Conservation (phyloP, 2,797 vertebrate genomes). For the Notamacropus eugenii region DNA sequence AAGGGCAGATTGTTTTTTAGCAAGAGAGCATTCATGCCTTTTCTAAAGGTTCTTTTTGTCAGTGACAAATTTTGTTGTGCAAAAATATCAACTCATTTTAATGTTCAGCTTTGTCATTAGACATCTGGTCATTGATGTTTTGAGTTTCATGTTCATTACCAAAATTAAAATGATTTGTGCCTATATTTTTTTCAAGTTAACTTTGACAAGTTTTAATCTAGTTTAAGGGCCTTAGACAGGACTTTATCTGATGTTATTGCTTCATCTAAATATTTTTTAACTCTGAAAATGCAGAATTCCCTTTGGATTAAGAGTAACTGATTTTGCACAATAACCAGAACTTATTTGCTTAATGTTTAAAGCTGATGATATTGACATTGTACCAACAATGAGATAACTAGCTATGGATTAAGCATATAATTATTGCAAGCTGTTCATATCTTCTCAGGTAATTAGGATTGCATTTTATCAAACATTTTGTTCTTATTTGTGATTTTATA, state of each 20-base stretch:
- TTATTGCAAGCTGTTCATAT: background rate
- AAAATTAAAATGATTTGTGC: conserved; percentile 12
- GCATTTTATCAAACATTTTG: background rate
- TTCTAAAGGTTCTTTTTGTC: background rate
- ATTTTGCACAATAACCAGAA: background rate
- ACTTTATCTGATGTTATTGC: background rate
- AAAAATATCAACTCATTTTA: background rate
- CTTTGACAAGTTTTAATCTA: background rate
- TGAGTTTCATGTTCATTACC: background rate
- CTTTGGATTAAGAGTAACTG: background rate
- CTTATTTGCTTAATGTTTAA: background rate
- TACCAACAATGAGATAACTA: background rate
- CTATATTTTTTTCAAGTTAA: conserved; percentile 6
- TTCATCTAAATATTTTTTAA: background rate
- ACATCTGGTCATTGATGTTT: conserved; percentile 10
- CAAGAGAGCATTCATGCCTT: background rate
- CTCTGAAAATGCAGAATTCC: background rate
- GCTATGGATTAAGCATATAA: background rate
- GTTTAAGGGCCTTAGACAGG: background rate
- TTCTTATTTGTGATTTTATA: background rate
- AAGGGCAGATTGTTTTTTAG: background rate
- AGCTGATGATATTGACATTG: background rate
- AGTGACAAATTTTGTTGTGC: background rate
- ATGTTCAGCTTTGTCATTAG: conserved; percentile 26
- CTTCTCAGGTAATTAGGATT: background rate